Evolutionary conservation across 2,113 vertebrate species (phyloP), one percentile per base, ranked within the genome.

Genomic region (Epinephelus moara): DNA sequence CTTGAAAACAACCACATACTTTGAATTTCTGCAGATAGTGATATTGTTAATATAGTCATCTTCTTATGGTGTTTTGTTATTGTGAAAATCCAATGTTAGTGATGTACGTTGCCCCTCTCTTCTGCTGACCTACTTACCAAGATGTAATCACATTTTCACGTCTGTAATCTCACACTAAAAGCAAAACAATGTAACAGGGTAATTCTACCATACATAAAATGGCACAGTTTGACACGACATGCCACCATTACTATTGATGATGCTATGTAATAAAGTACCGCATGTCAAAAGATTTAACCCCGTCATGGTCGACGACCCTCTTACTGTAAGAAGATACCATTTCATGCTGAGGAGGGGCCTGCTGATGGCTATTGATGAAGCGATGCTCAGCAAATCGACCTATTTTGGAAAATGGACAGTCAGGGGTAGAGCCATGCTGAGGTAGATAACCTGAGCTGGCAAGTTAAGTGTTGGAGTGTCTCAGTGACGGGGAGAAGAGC

Each of bases 381-480:
- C 52, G 63, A 83, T 75, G 84, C 68, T 77, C 85, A 85, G 71
- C 83, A 88, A 90, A 93, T 88, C 11, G 60, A 91, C 74, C 90
- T 88, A 76, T 91, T 91, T 90, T 89, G 82, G 88, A 91, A 90
- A 91, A 89, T 40, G 75, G 88, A 82, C 85, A 50, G 80, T 76
- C 52, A 89, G 80, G 71, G 50, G 71, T 63, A 67, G 45, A 72
- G 52, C 40, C 67, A 77, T 82, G 69, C 76, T 82, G 89, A 85
- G 78, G 80, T 69, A 64, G 89, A 93, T 88, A 92, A 93, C 91
- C 83, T 84, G 91, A 93, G 92, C 92, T 70, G 81, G 82, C 72
- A 62, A 87, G 84, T 82, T 83, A 92, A 92, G 84, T 88, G 85
- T 87, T 82, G 86, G 78, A 93, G 78, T 88, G 92, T 93, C 91